Percentiles rank a stretch among this genome's conserved stretches.
Evolutionary conservation across 92 coral and sea anemone species (phyloP).

Genomic region (Phenganax marumi): DNA sequence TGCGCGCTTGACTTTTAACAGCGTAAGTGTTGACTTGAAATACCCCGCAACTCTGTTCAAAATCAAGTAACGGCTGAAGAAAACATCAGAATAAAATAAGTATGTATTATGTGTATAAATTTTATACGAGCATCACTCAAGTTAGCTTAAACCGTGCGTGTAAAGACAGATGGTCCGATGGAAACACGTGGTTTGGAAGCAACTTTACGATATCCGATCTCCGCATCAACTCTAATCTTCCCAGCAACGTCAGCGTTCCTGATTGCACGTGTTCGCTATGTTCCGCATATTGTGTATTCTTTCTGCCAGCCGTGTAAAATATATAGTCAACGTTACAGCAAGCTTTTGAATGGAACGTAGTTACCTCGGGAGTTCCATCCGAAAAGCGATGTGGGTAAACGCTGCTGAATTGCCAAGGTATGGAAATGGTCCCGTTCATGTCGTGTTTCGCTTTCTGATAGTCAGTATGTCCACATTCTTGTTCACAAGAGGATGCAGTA

Average conservation of each 20-base stretch:
- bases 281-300: conserved; percentile 28
- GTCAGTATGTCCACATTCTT: not conserved
- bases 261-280: conserved; percentile 50
- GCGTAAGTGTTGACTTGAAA: too few species aligned
- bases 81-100: too few species aligned
- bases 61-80: too few species aligned
- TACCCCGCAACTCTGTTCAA: too few species aligned
- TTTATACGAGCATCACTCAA: not conserved
- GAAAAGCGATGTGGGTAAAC: conserved; percentile 68
- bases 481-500: conserved; percentile 18
- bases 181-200: conserved; percentile 70
- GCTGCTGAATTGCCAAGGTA: conserved; percentile 66
- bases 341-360: conserved; percentile 76
- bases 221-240: conserved; percentile 62
- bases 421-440: not conserved
- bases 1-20: too few species aligned
- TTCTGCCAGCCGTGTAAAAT: conserved; percentile 62
- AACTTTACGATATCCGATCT: conserved; percentile 55
- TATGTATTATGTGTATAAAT: not conserved
- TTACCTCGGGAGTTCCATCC: conserved; percentile 64
- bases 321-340: conserved; percentile 89
- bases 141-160: conserved; percentile 71
- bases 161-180: conserved; percentile 91
- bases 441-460: conserved; percentile 21
- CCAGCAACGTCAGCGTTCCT: conserved; percentile 57